A percentile compares a stretch with the other conserved stretches of the same genome.
These are phyloP conservation scores for Dendronephthya gigantea DNA, from an alignment of 64 coral and sea anemone genomes.

Conservation along the genomic window DNA sequence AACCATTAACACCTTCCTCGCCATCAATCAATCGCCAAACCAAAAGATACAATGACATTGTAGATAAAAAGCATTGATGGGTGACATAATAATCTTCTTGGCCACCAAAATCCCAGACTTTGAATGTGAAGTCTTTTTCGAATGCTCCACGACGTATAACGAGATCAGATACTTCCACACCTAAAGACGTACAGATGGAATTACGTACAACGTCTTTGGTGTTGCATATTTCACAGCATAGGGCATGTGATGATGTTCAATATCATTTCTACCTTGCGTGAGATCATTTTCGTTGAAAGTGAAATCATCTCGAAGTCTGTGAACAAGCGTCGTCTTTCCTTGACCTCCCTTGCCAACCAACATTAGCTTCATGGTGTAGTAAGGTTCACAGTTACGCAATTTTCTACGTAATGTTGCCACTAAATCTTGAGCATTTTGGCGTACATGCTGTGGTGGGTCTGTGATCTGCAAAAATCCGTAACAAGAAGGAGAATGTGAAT, in stretches of 20 bases:
- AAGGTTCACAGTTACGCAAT: slow-evolving; percentile 49
- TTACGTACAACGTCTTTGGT: no score
- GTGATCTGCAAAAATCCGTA: slow-evolving; percentile 44
- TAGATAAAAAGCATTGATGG: slow-evolving; percentile 88
- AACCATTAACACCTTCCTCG: background rate
- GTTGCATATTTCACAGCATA: no score
- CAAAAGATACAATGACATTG: slow-evolving; percentile 68
- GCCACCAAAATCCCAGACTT: slow-evolving; percentile 91
- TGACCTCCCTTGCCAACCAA: slow-evolving; percentile 72
- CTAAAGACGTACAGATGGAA: slow-evolving; percentile 19
- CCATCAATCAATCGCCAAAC: slow-evolving; percentile 80
- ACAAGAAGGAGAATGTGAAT: background rate
- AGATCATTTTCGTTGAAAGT: slow-evolving; percentile 53
- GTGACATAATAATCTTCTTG: slow-evolving; percentile 91
- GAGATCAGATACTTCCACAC: slow-evolving; percentile 74
- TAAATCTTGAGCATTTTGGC: slow-evolving; percentile 48
- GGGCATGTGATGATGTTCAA: no score
- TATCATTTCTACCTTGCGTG: slow-evolving; percentile 62
- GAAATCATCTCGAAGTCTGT: slow-evolving; percentile 58
- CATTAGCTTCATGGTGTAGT: slow-evolving; percentile 93
- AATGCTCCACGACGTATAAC: slow-evolving; percentile 30
- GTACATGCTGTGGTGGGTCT: slow-evolving; percentile 70
- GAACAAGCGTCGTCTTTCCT: slow-evolving; percentile 87
- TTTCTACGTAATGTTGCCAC: slow-evolving; percentile 59
- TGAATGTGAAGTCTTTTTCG: slow-evolving; percentile 55